Conservation (phyloP, 2,888 invertebrate species). For the Euzophera pinguis region DNA sequence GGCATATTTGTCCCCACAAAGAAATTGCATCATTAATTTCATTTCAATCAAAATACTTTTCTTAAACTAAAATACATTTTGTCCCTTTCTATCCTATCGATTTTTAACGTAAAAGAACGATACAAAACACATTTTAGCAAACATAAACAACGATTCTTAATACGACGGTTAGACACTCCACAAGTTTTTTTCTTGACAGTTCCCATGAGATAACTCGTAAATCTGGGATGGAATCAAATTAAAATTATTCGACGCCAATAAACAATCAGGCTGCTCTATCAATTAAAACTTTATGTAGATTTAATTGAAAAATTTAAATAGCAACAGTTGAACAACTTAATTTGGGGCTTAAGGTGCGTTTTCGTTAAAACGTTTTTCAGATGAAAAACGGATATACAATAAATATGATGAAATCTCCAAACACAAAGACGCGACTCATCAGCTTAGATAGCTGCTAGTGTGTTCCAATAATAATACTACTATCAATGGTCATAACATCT, state of each 20-base stretch:
- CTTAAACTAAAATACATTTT: slow-evolving; percentile 21
- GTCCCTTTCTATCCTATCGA: too few species aligned
- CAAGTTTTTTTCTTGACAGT: not conserved
- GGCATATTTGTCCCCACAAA: too few species aligned
- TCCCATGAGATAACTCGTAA: slow-evolving; percentile 22
- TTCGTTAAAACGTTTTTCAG: slow-evolving; percentile 11
- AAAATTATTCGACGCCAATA: slow-evolving; percentile 28
- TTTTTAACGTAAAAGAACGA: too few species aligned
- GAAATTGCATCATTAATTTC: not conserved
- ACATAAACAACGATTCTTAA: too few species aligned
- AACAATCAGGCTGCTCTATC: slow-evolving; percentile 32
- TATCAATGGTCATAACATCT: too few species aligned
- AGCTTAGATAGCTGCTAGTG: too few species aligned
- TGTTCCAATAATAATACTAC: too few species aligned
- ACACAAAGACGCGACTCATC: too few species aligned
- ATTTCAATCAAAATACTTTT: not conserved
- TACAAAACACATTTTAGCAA: too few species aligned
- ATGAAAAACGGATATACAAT: too few species aligned
- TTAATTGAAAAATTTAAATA: slow-evolving; percentile 58
- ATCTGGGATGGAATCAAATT: slow-evolving; percentile 25
- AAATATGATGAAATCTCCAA: too few species aligned
- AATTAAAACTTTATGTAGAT: slow-evolving; percentile 44
- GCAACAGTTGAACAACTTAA: slow-evolving; percentile 27
- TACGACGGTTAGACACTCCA: slow-evolving; percentile 20
- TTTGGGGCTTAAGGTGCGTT: slow-evolving; percentile 23